Conservation (phyloP, 2,797 vertebrate genomes). For the Passerculus sandwichensis region DNA sequence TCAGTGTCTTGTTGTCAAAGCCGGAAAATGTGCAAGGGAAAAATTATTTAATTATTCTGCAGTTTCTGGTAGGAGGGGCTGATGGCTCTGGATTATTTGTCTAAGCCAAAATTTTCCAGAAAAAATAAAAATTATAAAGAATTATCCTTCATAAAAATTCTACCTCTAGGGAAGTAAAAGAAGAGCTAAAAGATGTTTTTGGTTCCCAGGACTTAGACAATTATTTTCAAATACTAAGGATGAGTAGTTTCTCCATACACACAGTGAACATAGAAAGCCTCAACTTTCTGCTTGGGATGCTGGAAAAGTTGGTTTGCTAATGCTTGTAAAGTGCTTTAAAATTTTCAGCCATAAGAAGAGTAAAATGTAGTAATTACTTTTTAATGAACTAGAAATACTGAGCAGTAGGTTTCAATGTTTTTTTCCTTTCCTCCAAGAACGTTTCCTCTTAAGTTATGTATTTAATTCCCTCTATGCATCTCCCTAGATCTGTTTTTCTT, state of each 20-base stretch:
- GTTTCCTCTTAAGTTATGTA: conserved; percentile 12
- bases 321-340: neutral
- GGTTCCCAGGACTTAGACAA: neutral
- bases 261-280: neutral
- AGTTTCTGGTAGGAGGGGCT: neutral
- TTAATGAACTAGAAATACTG: conserved; percentile 39
- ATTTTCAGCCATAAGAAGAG: neutral
- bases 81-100: neutral
- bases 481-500: neutral
- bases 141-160: neutral
- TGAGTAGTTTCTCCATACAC: neutral
- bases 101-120: neutral
- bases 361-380: conserved; percentile 42
- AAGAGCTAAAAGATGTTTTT: neutral
- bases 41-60: neutral
- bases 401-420: neutral
- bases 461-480: neutral
- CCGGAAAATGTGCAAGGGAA: neutral
- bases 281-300: neutral
- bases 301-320: conserved; percentile 27
- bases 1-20: neutral
- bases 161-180: neutral
- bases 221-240: neutral
- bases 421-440: neutral
- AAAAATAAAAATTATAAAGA: rapidly evolving